Conservation (phyloP, 2,888 invertebrate species). For the Plebejus anna region DNA sequence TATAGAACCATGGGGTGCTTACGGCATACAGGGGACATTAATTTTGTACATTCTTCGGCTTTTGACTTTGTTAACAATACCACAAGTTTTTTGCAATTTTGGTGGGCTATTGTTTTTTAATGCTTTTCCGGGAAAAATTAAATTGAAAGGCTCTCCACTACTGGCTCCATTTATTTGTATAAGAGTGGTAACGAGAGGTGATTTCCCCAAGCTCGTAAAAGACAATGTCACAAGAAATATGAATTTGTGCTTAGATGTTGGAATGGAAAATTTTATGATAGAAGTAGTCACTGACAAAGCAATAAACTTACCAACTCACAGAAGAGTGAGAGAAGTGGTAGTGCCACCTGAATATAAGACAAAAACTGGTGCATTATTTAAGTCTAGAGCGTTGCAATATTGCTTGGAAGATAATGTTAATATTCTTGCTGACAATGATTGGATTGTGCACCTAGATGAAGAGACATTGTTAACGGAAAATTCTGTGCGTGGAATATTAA, state of each 20-base stretch:
- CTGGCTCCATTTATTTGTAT: constrained; percentile 97
- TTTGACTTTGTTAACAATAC: constrained; percentile 91
- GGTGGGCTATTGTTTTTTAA: constrained; percentile 93
- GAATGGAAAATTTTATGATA: constrained; percentile 96
- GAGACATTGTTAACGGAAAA: constrained; percentile 97
- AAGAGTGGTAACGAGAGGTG: constrained; percentile 95
- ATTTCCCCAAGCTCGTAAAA: constrained; percentile 94
- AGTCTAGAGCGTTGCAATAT: constrained; percentile 96
- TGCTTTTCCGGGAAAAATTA: constrained; percentile 95
- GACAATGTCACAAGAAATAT: constrained; percentile 92
- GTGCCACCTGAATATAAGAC: constrained; percentile 93
- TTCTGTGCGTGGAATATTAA: constrained; percentile 92
- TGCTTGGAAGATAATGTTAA: constrained; percentile 95
- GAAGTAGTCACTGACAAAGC: constrained; percentile 97
- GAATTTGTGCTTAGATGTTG: constrained; percentile 92
- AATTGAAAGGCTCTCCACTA: constrained; percentile 92
- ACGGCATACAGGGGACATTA: constrained; percentile 87
- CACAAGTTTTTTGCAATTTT: constrained; percentile 94
- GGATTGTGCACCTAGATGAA: constrained; percentile 98
- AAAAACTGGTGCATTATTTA: constrained; percentile 95
- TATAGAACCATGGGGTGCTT: constrained; percentile 90
- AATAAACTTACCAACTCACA: constrained; percentile 86
- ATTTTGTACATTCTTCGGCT: constrained; percentile 88
- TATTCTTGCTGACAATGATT: constrained; percentile 90
- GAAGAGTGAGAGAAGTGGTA: constrained; percentile 91